Percentiles rank a stretch among this genome's conserved stretches.
phyloP scores from a whole-genome alignment of 2,113 vertebrate species.

The Cololabis saira region DNA sequence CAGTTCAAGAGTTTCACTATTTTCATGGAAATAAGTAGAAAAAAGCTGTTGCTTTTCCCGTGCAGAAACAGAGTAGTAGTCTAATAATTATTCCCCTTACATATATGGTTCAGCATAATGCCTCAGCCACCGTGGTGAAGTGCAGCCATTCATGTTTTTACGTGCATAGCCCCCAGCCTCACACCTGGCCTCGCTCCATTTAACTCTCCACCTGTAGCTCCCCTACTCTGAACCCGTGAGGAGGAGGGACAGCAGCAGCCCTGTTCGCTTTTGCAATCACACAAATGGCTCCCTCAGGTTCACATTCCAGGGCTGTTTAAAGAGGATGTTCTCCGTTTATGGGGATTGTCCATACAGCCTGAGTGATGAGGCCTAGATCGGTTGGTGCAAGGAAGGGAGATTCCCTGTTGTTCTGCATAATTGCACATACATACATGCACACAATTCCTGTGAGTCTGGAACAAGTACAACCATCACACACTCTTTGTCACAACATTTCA shows the following conservation, averaged over 20 bases:
- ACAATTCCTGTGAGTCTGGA: conserved; percentile 39
- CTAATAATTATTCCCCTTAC: conserved; percentile 16
- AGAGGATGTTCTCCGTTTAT: conserved; percentile 12
- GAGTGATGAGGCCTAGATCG: conserved; percentile 66
- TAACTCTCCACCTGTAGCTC: conserved; percentile 13
- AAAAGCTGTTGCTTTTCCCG: conserved; percentile 10
- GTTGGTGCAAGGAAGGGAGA: conserved; percentile 50
- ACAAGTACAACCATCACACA: conserved; percentile 73
- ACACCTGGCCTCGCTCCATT: conserved; percentile 70
- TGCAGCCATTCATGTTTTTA: conserved; percentile 67
- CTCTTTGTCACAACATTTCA: conserved; percentile 69
- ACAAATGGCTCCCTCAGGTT: conserved; percentile 29
- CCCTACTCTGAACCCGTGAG: conserved; percentile 18
- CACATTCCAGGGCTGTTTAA: conserved; percentile 46
- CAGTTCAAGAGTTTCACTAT: conserved; percentile 22
- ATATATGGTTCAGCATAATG: conserved; percentile 24
- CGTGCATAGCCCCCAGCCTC: conserved; percentile 74
- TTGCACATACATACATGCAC: conserved; percentile 31
- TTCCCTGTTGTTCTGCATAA: conserved; percentile 63
- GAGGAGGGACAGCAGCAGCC: conserved; percentile 41
- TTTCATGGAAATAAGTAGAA: conserved; percentile 11
- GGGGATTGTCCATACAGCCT: conserved; percentile 51
- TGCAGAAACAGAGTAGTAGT: not conserved
- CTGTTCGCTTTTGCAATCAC: conserved; percentile 37
- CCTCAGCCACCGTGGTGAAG: conserved; percentile 21